Base-by-base conservation (phyloP, 2,888 invertebrate genomes). In the Diarsia dahlii region DNA sequence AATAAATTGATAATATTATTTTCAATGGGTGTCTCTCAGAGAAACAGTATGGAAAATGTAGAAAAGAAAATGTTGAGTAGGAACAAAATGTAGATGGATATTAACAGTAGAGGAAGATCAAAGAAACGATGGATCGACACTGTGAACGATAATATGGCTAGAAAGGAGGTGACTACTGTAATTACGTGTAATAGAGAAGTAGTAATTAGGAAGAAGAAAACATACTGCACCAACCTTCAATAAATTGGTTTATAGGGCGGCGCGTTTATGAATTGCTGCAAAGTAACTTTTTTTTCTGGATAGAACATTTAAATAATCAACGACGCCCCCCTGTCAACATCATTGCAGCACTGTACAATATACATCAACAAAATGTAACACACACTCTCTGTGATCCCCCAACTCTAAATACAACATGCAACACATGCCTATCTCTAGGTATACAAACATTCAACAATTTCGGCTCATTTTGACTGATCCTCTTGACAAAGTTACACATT, bases 391-490 rank as follows among this genome's bases (percentile, higher is more conserved):
- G 4, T 54, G 56, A 3, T 34, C 6, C 66, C 15, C 23, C 1
- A 46, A 78, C 28, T 18, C 58, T 28, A 39, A 23, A 71, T 64
- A 68, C 52, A 69, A 48, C 28, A 50, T 2, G 70, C 5, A 52
- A 34, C 71, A 56, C 71, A 50, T 73, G 28, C 65, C 18, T 86
- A 78, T 82, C 76, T 87, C 75, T 85, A 73, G 78, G 74, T 85
- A 45, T 64, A 84, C 83, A 86, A 85, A 86, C 82, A 83, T 84
- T 75, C 71, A 63, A 81, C 81, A 89, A 84, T 84, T 87, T 87
- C 71, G 87, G 73, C 87, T 84, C 84, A 87, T 82, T 85, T 75
- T 68, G 64, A 58, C 58, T 65, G 71, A 73, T 80, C 69, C 54
- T 62, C 76, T 83, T 78, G 76, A 78, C 76, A 75, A 78, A 79